phyloP scores from a whole-genome alignment of 2,797 vertebrate genomes.

The Chaunax sp. region DNA sequence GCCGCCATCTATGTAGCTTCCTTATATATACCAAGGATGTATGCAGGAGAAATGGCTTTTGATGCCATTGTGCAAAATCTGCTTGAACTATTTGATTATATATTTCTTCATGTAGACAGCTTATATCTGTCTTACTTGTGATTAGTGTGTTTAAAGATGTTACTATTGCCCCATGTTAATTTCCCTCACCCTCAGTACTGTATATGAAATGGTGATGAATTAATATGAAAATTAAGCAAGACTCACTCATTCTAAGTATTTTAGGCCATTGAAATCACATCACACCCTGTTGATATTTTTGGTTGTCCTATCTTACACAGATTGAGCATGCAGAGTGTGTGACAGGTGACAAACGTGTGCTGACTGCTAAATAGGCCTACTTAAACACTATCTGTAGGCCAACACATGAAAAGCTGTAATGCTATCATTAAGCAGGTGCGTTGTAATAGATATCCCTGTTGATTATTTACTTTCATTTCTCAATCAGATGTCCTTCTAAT shows the following conservation, averaged over 20 bases:
- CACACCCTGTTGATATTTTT: slow-evolving; percentile 46
- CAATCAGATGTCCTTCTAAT: not conserved
- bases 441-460: not conserved
- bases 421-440: not conserved
- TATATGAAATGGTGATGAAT: too few species aligned
- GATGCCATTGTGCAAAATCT: too few species aligned
- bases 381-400: not conserved
- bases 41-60: too few species aligned
- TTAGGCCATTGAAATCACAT: slow-evolving; percentile 52
- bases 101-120: too few species aligned
- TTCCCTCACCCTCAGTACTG: too few species aligned
- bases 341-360: slow-evolving; percentile 11
- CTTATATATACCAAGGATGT: too few species aligned
- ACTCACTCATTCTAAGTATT: slow-evolving; percentile 47
- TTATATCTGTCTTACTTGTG: too few species aligned
- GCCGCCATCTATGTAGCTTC: too few species aligned
- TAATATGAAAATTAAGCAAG: not conserved
- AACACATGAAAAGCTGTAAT: not conserved
- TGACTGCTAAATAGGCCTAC: too few species aligned
- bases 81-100: too few species aligned
- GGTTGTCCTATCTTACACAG: slow-evolving; percentile 30
- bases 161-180: too few species aligned
- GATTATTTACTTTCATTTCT: not conserved
- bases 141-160: too few species aligned
- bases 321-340: not conserved